Conservation (phyloP, 37 sponge, comb jelly and placozoan species). For the Dysidea cf. avara region DNA sequence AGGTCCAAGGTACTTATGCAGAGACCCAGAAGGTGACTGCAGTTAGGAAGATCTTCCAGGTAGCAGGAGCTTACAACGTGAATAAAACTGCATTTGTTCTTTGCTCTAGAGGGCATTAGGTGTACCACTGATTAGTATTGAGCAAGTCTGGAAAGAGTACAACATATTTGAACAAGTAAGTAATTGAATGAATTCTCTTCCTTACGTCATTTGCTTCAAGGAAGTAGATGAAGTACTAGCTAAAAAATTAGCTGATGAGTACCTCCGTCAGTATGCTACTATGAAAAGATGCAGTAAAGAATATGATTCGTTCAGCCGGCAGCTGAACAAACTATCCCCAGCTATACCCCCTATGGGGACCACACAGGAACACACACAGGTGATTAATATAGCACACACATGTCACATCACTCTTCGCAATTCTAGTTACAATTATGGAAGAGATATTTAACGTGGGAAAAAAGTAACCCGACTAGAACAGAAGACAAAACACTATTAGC, state of each 20-base stretch:
- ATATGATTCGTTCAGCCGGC: conserved; percentile 68
- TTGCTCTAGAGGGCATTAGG: conserved; percentile 44
- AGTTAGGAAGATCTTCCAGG: conserved; percentile 84
- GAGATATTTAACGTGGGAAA: conserved; percentile 89
- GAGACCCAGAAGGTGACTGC: conserved; percentile 78
- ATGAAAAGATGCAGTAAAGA: conserved; percentile 77
- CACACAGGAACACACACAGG: conserved; percentile 84
- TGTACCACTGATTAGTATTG: conserved; percentile 74
- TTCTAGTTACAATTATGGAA: conserved; percentile 78
- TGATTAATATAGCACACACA: conserved; percentile 5
- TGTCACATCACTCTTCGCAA: not conserved
- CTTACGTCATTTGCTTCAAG: conserved; percentile 26
- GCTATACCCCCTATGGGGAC: conserved; percentile 78
- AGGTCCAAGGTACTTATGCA: too few species aligned
- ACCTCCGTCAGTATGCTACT: conserved; percentile 56
- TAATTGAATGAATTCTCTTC: not conserved
- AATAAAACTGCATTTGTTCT: not conserved
- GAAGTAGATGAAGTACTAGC: conserved; percentile 66
- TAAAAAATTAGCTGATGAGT: conserved; percentile 70
- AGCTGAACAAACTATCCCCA: conserved; percentile 60
- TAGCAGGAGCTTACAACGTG: too few species aligned
- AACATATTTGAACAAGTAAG: conserved; percentile 84
- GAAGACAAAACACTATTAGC: conserved; percentile 65
- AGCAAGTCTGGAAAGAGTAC: conserved; percentile 92
- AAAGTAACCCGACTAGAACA: conserved; percentile 84